Percentiles rank a stretch among this genome's conserved stretches.
Evolutionary conservation across 2,888 invertebrate genomes (phyloP).

Genomic region (Ptilodon capucinus): DNA sequence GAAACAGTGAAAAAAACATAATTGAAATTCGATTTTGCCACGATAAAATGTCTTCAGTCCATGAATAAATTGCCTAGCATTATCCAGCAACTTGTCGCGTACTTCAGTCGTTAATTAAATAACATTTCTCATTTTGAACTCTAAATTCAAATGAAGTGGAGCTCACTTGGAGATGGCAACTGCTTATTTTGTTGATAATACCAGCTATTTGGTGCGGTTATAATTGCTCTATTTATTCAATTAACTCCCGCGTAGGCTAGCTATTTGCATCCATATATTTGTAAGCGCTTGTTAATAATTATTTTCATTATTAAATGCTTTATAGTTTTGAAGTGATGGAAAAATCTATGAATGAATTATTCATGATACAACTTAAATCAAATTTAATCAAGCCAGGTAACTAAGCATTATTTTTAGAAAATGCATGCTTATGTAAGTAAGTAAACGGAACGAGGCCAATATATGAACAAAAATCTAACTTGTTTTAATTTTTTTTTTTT

Average conservation of each 20-base stretch:
- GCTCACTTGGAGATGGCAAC: neutral
- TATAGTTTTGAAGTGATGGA: too few relatives aligned
- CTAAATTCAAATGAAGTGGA: neutral
- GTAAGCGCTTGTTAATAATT: neutral
- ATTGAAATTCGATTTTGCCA: too few relatives aligned
- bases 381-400: too few relatives aligned
- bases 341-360: too few relatives aligned
- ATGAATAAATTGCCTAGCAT: neutral
- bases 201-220: neutral
- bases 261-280: neutral
- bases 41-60: neutral
- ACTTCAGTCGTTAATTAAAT: neutral
- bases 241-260: neutral
- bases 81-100: neutral
- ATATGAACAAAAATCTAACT: too few relatives aligned
- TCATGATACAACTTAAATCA: too few relatives aligned
- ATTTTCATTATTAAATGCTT: neutral
- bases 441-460: too few relatives aligned
- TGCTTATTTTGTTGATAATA: neutral
- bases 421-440: too few relatives aligned
- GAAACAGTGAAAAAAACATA: too few relatives aligned
- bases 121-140: neutral
- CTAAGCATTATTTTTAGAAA: too few relatives aligned
- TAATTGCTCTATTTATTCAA: neutral
- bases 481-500: too few relatives aligned